Conservation (phyloP, 1,140 invertebrate species). For the Halictus rubicundus region DNA sequence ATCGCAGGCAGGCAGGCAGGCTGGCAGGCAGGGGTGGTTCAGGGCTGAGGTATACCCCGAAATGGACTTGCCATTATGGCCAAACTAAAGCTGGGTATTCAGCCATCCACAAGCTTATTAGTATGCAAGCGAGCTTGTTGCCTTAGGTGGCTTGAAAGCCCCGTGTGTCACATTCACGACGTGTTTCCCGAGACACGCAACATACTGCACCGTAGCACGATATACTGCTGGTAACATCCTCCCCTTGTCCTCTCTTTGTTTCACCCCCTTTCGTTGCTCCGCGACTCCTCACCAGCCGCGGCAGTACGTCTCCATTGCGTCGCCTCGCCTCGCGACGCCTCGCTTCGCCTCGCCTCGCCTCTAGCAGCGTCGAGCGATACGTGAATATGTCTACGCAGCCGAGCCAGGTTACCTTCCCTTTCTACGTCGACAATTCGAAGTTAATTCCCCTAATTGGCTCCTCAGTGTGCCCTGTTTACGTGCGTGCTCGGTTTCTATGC, state of each 20-base stretch:
- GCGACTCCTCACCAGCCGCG: constrained; percentile 10
- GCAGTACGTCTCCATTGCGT: constrained; percentile 45
- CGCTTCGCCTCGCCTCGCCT: too few relatives aligned
- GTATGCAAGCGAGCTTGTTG: constrained; percentile 77
- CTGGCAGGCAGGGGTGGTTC: constrained; percentile 7
- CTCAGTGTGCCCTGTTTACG: constrained; percentile 48
- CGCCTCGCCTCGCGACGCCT: too few relatives aligned
- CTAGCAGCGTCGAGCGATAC: constrained; percentile 28
- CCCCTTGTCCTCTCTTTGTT: constrained; percentile 27
- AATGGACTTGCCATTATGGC: constrained; percentile 78
- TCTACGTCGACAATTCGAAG: constrained; percentile 59
- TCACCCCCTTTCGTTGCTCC: constrained; percentile 15
- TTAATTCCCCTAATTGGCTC: constrained; percentile 63
- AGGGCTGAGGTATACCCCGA: constrained; percentile 49
- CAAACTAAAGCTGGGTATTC: constrained; percentile 76
- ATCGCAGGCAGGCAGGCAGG: too few relatives aligned
- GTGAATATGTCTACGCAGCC: constrained; percentile 43
- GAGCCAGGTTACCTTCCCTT: constrained; percentile 42
- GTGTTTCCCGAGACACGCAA: constrained; percentile 70
- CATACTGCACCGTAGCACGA: constrained; percentile 64
- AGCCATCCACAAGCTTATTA: constrained; percentile 75
- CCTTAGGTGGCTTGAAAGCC: constrained; percentile 76
- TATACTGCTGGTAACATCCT: constrained; percentile 57
- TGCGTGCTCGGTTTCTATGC: not conserved
- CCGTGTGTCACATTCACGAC: constrained; percentile 75